Evolutionary conservation across 2,113 vertebrate species (phyloP).

Genomic region (Terrapene triunguis): DNA sequence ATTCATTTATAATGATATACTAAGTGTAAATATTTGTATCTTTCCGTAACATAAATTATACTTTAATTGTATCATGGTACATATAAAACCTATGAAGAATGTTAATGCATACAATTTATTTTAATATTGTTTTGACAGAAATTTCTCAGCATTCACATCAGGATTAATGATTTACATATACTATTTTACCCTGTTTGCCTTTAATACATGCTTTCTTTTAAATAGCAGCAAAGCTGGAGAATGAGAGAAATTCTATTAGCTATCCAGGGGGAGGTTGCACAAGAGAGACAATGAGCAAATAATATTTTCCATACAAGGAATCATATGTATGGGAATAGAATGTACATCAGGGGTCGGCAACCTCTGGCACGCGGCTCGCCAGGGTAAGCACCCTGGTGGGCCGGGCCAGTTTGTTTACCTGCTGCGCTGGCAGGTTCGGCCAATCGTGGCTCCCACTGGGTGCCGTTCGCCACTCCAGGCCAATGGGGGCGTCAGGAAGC

Average conservation of each 20-base stretch:
- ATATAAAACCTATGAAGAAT: not conserved
- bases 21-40: constrained; percentile 40
- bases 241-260: not conserved
- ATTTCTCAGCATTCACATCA: not conserved
- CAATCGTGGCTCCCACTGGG: too few relatives aligned
- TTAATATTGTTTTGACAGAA: not conserved
- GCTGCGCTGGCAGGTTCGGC: too few relatives aligned
- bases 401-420: too few relatives aligned
- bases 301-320: not conserved
- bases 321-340: not conserved
- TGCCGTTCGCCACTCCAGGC: too few relatives aligned
- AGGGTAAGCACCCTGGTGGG: too few relatives aligned
- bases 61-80: not conserved
- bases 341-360: not conserved
- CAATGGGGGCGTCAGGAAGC: too few relatives aligned
- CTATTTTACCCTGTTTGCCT: not conserved
- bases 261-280: not conserved
- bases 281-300: not conserved
- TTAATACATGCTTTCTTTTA: not conserved
- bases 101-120: not conserved
- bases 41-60: not conserved
- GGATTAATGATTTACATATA: not conserved
- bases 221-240: not conserved
- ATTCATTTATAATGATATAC: not conserved
- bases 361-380: too few relatives aligned